phyloP scores from a whole-genome alignment of 2,113 vertebrate species.

The Calyptomena viridis region DNA sequence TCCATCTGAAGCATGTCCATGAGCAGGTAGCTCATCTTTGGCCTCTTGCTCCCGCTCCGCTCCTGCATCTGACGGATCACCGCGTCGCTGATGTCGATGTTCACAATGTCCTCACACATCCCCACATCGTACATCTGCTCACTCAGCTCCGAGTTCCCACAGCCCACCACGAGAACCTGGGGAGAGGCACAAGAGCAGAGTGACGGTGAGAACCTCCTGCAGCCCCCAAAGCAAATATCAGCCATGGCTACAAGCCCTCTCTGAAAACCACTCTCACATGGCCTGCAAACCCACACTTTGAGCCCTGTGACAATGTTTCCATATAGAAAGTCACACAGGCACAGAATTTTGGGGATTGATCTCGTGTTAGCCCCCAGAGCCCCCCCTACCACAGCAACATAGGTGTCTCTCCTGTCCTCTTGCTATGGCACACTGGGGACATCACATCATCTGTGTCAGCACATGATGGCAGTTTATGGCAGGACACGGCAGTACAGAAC shows the following conservation, averaged over 20 bases:
- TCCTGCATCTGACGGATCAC: conserved; percentile 90
- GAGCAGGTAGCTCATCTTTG: conserved; percentile 82
- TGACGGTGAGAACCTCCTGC: accelerated
- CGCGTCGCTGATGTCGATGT: conserved; percentile 89
- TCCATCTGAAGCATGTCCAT: conserved; percentile 89
- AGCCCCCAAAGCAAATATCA: background rate
- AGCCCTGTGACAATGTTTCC: accelerated
- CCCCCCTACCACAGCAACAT: too few relatives aligned
- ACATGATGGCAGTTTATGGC: accelerated
- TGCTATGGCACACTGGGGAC: background rate
- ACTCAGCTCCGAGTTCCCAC: conserved; percentile 95
- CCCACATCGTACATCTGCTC: conserved; percentile 92
- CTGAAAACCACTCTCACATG: background rate
- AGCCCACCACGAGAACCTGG: conserved; percentile 95
- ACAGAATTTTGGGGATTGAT: background rate
- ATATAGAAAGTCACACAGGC: accelerated
- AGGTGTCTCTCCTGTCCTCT: background rate
- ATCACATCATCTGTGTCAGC: accelerated
- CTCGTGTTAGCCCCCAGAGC: background rate
- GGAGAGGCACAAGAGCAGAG: accelerated
- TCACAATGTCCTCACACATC: conserved; percentile 82
- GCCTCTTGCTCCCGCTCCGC: conserved; percentile 77
- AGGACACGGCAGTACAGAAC: background rate
- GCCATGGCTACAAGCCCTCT: accelerated
- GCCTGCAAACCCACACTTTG: background rate